Percentiles rank a stretch among this genome's conserved stretches.
Conservation (phyloP, 2,113 vertebrate genomes). For the Rousettus leschenaultii region DNA sequence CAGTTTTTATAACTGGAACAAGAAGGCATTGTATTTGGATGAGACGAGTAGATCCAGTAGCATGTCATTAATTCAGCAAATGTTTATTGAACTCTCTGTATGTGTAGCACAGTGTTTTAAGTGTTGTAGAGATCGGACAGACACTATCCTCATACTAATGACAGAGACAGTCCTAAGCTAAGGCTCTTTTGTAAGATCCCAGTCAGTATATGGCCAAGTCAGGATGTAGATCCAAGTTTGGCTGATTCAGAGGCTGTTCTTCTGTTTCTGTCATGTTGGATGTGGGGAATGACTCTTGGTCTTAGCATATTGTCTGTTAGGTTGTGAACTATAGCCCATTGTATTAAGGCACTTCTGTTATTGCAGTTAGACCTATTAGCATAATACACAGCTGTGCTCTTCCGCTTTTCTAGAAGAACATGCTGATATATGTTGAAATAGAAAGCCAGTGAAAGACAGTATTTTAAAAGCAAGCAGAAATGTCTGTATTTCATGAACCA, state of each 20-base stretch:
- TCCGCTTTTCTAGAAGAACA: background rate
- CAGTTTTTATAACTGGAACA: background rate
- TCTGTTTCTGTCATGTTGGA: slow-evolving; percentile 10
- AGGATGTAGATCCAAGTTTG: background rate
- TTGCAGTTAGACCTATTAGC: background rate
- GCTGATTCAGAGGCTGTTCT: background rate
- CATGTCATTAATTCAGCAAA: background rate
- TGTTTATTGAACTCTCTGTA: background rate
- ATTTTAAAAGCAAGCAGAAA: background rate
- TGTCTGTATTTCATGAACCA: slow-evolving; percentile 14
- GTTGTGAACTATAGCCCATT: background rate
- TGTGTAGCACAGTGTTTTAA: background rate
- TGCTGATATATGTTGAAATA: slow-evolving; percentile 29
- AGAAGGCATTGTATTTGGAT: background rate
- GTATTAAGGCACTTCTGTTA: slow-evolving; percentile 6
- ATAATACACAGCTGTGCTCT: background rate
- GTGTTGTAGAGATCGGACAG: background rate
- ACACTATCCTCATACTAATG: background rate
- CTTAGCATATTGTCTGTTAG: background rate
- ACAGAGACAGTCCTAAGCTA: slow-evolving; percentile 2
- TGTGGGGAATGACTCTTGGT: slow-evolving; percentile 27
- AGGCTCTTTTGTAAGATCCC: background rate
- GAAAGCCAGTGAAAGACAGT: background rate
- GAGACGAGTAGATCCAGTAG: background rate
- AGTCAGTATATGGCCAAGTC: background rate